Evolutionary conservation across 2,797 vertebrate genomes (phyloP).

Genomic region (Betta splendens): DNA sequence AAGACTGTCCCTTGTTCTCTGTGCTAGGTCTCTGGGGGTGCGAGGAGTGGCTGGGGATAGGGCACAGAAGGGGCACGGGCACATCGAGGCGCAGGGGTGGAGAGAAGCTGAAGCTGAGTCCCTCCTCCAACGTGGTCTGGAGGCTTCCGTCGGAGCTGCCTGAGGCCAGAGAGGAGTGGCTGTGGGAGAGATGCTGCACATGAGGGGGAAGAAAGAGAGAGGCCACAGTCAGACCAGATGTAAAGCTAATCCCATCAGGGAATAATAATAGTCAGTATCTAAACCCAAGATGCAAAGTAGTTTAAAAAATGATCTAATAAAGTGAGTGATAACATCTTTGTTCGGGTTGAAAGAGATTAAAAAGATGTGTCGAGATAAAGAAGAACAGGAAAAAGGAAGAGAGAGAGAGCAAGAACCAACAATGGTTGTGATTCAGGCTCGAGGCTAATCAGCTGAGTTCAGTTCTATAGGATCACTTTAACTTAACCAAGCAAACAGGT

Average conservation of each 20-base stretch:
- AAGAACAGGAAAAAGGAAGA: constrained; percentile 7
- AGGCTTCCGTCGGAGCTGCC: constrained; percentile 89
- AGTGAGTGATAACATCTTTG: not conserved
- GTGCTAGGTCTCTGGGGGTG: constrained; percentile 46
- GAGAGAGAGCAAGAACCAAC: constrained; percentile 28
- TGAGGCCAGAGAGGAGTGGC: constrained; percentile 87
- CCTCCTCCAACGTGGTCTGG: constrained; percentile 90
- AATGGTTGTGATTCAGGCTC: constrained; percentile 43
- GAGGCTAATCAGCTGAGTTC: constrained; percentile 70
- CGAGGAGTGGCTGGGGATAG: constrained; percentile 60
- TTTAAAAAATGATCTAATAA: not conserved
- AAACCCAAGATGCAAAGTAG: not conserved
- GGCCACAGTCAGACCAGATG: not conserved
- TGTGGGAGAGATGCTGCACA: constrained; percentile 80
- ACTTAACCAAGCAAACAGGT: constrained; percentile 68
- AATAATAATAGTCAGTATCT: not conserved
- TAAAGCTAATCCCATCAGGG: not conserved
- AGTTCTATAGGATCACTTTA: constrained; percentile 68
- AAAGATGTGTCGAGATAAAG: not conserved
- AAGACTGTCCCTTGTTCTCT: constrained; percentile 22
- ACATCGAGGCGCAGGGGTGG: constrained; percentile 76
- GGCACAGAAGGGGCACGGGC: constrained; percentile 60
- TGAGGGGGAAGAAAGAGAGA: not conserved
- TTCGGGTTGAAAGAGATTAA: not conserved
- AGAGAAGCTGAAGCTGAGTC: constrained; percentile 85